A percentile compares a stretch with the other conserved stretches of the same genome.
These are phyloP conservation scores for Hoplodrina ambigua DNA, from an alignment of 2,888 invertebrate species.

Conservation along the genomic window DNA sequence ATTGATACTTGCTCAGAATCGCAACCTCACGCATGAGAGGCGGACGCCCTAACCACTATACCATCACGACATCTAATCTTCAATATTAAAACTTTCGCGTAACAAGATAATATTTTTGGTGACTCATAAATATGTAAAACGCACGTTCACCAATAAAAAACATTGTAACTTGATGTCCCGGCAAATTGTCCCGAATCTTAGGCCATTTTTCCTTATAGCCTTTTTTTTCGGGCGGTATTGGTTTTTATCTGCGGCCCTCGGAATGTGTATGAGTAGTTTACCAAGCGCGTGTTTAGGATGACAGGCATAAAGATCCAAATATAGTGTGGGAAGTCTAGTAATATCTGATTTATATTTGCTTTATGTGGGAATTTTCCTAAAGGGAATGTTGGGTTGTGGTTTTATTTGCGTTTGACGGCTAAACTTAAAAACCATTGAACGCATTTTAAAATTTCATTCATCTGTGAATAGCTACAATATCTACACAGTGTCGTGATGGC, in stretches of 20 bases:
- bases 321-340: conserved; percentile 31
- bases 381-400: neutral
- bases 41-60: too few species aligned
- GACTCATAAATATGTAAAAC: conserved; percentile 65
- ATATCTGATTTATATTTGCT: conserved; percentile 46
- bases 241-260: conserved; percentile 48
- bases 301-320: conserved; percentile 43
- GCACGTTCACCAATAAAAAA: conserved; percentile 59
- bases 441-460: too few species aligned
- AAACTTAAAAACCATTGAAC: too few species aligned
- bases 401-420: conserved; percentile 27
- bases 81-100: conserved; percentile 58
- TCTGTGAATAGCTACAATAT: too few species aligned
- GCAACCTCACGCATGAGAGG: too few species aligned
- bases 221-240: conserved; percentile 45
- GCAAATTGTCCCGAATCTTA: conserved; percentile 61
- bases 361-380: conserved; percentile 22
- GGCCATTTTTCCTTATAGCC: conserved; percentile 59
- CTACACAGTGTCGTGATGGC: too few species aligned
- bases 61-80: conserved; percentile 23
- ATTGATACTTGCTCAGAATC: too few species aligned
- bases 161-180: conserved; percentile 59
- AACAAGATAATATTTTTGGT: conserved; percentile 47
- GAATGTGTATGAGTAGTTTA: conserved; percentile 45
- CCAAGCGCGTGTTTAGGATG: conserved; percentile 46